These are phyloP conservation scores for Poecilia velifera DNA, from an alignment of 2,797 vertebrate genomes.

Conservation along the genomic window DNA sequence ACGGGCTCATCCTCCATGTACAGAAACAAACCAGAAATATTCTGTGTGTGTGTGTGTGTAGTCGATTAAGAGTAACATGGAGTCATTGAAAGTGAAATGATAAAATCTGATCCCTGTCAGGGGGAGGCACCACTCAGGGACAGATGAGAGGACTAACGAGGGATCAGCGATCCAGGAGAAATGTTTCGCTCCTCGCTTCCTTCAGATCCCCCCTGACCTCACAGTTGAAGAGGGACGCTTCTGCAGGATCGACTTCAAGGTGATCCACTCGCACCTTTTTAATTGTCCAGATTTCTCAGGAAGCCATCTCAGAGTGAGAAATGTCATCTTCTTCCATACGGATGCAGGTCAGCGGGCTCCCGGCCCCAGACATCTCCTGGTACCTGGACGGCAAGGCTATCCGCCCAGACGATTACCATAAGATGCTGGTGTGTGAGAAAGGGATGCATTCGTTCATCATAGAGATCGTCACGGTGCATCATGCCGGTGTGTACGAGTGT, in stretches of 20 bases:
- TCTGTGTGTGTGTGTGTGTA: background rate
- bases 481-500: constrained; percentile 91
- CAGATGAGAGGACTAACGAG: constrained; percentile 79
- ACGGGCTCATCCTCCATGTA: background rate
- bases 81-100: constrained; percentile 9
- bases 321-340: too few species aligned
- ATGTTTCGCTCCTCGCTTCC: constrained; percentile 92
- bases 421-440: constrained; percentile 97
- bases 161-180: constrained; percentile 92
- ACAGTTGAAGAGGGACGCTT: constrained; percentile 92
- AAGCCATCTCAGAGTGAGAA: background rate
- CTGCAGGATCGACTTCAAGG: constrained; percentile 97
- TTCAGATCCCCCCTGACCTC: constrained; percentile 90
- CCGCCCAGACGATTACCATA: constrained; percentile 92
- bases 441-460: constrained; percentile 96
- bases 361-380: constrained; percentile 91
- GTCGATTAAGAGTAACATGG: background rate
- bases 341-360: constrained; percentile 90
- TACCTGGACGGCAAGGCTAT: constrained; percentile 92
- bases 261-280: constrained; percentile 50
- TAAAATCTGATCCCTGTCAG: constrained; percentile 63
- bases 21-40: constrained; percentile 6
- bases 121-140: constrained; percentile 86
- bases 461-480: constrained; percentile 90
- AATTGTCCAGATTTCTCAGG: background rate